Evolutionary conservation across 1,140 invertebrate species (phyloP).

Genomic region (Sipha flava): DNA sequence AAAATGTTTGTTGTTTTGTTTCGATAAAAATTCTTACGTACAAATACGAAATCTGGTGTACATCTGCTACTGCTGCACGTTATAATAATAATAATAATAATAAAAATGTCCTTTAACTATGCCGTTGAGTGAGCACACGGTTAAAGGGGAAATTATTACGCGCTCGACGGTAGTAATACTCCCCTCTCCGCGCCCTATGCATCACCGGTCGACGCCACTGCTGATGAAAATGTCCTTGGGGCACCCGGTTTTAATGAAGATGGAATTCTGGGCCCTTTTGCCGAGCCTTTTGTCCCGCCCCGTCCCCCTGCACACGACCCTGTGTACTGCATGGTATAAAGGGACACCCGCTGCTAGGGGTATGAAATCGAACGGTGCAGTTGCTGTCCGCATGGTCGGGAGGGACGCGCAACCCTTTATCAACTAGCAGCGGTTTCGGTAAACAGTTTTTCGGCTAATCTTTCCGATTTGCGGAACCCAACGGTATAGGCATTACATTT

Average conservation of each 20-base stretch:
- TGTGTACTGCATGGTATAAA: background rate
- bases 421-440: no score
- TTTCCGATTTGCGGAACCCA: no score
- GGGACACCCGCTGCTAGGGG: background rate
- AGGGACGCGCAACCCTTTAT: no score
- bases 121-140: background rate
- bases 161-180: background rate
- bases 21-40: no score
- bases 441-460: no score
- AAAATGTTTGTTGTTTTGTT: no score
- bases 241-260: background rate
- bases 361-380: background rate
- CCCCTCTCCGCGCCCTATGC: background rate
- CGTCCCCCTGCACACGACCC: background rate
- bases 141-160: background rate
- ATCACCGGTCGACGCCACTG: background rate
- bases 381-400: background rate
- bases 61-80: no score
- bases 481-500: no score
- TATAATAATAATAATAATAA: no score
- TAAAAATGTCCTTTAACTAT: no score
- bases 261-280: background rate
- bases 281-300: background rate
- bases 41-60: no score
- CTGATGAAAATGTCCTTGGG: constrained; percentile 6